These are phyloP conservation scores for Cataglyphis rosenhaueri DNA, from an alignment of 2,888 invertebrate species.

Conservation along the genomic window DNA sequence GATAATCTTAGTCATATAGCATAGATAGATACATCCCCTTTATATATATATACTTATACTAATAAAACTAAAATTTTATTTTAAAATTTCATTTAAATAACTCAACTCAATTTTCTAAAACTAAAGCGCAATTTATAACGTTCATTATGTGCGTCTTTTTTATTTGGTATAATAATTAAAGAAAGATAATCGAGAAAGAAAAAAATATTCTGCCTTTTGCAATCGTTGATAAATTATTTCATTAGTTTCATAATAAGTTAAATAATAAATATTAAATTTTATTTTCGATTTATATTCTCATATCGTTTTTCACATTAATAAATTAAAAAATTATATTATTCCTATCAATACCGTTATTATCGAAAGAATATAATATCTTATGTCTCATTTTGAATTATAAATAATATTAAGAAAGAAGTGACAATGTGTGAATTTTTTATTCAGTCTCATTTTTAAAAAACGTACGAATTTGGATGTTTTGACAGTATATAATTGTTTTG, in stretches of 20 bases:
- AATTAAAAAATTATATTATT: neutral
- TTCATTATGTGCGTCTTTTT: neutral
- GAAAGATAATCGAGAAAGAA: neutral
- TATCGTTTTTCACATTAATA: neutral
- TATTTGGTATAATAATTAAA: neutral
- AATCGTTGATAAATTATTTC: neutral
- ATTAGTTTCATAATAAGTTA: neutral
- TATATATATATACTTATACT: neutral
- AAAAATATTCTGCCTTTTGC: neutral
- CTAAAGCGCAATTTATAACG: neutral
- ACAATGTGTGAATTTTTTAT: neutral
- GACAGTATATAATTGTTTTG: conserved; percentile 5
- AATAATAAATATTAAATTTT: neutral
- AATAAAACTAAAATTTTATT: neutral
- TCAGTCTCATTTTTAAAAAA: neutral
- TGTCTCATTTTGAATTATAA: neutral
- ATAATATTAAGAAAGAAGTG: neutral
- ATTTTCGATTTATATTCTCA: neutral
- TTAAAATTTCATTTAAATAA: neutral
- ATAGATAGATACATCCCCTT: neutral
- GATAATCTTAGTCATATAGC: neutral
- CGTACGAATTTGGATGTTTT: neutral
- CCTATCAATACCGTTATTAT: neutral
- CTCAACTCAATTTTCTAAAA: neutral
- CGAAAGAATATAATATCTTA: neutral